Conservation (phyloP, 2,797 vertebrate species). For the Nannoperca obscura region DNA sequence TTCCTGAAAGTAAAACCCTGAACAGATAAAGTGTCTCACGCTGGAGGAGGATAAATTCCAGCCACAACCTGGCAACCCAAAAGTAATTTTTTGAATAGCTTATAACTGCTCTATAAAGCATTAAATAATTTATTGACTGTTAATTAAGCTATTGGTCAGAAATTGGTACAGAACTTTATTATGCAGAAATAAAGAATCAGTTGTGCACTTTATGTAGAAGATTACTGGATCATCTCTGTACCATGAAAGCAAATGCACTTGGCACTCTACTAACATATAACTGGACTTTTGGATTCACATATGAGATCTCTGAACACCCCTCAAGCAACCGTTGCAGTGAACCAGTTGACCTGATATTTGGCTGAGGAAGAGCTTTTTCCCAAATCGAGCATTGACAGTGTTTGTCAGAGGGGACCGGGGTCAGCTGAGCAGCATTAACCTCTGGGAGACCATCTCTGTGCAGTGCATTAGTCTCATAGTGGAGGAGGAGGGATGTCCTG, state of each 20-base stretch:
- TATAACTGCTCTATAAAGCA: neutral
- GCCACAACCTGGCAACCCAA: neutral
- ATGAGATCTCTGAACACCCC: slow-evolving; percentile 31
- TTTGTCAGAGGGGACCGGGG: slow-evolving; percentile 78
- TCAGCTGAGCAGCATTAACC: slow-evolving; percentile 84
- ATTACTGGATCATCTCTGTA: slow-evolving; percentile 1
- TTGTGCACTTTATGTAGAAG: neutral
- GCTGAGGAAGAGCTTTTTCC: slow-evolving; percentile 66
- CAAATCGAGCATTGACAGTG: slow-evolving; percentile 71
- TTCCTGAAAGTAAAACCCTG: neutral
- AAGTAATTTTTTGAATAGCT: neutral
- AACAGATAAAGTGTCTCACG: neutral
- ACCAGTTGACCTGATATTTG: slow-evolving; percentile 40
- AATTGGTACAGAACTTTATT: neutral
- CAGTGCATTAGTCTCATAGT: slow-evolving; percentile 83
- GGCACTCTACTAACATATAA: neutral
- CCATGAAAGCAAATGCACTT: neutral
- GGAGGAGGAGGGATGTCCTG: slow-evolving; percentile 75
- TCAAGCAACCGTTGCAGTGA: slow-evolving; percentile 15
- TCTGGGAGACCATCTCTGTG: slow-evolving; percentile 79
- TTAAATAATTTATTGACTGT: neutral
- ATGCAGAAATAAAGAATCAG: neutral
- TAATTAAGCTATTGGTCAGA: neutral
- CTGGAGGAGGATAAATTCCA: neutral
- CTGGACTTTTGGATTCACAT: slow-evolving; percentile 6